A percentile compares a stretch with the other conserved stretches of the same genome.
Conservation (phyloP, 2,797 vertebrate species). For the Poecilia gillii region DNA sequence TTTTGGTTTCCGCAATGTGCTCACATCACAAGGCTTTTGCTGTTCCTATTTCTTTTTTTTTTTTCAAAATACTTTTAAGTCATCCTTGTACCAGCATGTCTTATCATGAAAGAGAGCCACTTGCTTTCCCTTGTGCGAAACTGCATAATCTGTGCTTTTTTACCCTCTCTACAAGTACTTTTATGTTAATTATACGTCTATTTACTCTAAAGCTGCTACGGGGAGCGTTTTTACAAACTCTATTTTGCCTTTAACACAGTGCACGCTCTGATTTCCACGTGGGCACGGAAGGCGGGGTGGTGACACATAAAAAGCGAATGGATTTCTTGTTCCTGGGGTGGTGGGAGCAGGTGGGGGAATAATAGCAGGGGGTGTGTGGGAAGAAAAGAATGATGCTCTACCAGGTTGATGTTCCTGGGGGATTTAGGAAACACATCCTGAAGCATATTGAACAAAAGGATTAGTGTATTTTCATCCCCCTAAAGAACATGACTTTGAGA, state of each 20-base stretch:
- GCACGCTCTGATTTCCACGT: conserved; percentile 18
- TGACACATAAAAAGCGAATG: conserved; percentile 35
- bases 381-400: conserved; percentile 23
- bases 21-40: conserved; percentile 18
- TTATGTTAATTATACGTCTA: conserved; percentile 65
- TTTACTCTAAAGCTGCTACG: conserved; percentile 47
- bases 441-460: conserved; percentile 28
- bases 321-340: conserved; percentile 29
- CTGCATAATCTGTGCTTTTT: conserved; percentile 56
- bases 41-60: conserved; percentile 1
- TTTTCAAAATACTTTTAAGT: conserved; percentile 49
- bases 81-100: conserved; percentile 18
- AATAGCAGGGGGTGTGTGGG: conserved; percentile 35
- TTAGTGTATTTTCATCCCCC: conserved; percentile 29
- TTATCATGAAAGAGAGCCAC: conserved; percentile 52
- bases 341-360: conserved; percentile 45
- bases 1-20: conserved; percentile 19
- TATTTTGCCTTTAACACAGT: conserved; percentile 36
- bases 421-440: conserved; percentile 21
- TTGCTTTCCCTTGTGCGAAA: conserved; percentile 43
- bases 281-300: conserved; percentile 25
- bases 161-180: conserved; percentile 37
- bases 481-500: conserved; percentile 28
- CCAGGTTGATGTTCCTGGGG: conserved; percentile 24
- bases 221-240: conserved; percentile 38